Evolutionary conservation across 2,113 vertebrate species (phyloP), one percentile per base, ranked within the genome.

Genomic region (Collichthys lucidus): DNA sequence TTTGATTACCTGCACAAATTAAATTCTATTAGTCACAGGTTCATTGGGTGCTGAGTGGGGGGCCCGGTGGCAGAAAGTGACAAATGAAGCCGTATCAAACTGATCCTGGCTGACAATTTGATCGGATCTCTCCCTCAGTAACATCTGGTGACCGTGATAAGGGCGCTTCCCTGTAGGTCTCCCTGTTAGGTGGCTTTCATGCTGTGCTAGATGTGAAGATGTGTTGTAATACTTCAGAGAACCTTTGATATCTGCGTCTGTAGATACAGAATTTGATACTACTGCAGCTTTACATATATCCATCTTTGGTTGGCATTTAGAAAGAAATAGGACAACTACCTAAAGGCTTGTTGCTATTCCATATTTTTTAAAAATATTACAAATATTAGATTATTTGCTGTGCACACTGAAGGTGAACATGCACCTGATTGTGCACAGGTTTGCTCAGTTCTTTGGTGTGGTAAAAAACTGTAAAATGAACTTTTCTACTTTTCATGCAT

Each of bases 111-210:
- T 90, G 85, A 80, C 73, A 79, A 78, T 86, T 72, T 56, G 89
- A 90, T 86, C 55, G 35, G 77, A 94, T 92, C 65, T 88, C 83
- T 82, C 63, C 67, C 70, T 44, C 50, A 42, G 73, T 31, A 86
- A 87, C 87, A 90, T 93, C 88, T 92, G 92, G 68, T 60, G 86
- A 79, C 52, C 52, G 79, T 20, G 94, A 95, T 95, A 94, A 94
- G 92, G 83, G 63, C n/a, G 76, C 56, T 73, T 91, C 91, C 88
- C 91, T 67, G 80, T 74, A 78, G 88, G 83, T 86, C 79, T 86
- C 64, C 47, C 26, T 90, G 84, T 92, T 87, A 91, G 89, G 91
- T 86, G 87, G 81, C 77, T 74, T 87, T 89, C 71, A 82, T 73
- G 69, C 70, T 44, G 82, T 16, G 72, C 74, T 67, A 87, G 80